Conservation (phyloP, 1,140 invertebrate species). For the Archivesica marissinica region DNA sequence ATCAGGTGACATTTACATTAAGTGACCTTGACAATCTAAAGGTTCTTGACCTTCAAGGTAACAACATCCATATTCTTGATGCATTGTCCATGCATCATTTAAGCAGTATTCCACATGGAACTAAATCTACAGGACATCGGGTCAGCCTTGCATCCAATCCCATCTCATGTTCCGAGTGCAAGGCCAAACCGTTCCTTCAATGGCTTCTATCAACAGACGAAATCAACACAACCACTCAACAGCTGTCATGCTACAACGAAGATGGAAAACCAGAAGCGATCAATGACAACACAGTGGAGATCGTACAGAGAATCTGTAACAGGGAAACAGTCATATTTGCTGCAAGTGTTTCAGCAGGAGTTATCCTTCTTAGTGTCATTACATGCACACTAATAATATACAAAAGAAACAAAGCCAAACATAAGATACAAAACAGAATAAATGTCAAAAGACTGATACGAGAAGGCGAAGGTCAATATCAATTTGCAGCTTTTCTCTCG, state of each 20-base stretch:
- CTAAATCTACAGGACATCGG: background rate
- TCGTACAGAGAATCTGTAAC: background rate
- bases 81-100: background rate
- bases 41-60: background rate
- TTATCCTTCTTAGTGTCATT: background rate
- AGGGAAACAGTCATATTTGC: background rate
- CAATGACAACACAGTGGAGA: background rate
- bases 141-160: background rate
- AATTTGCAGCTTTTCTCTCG: slow-evolving; percentile 14
- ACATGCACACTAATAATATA: background rate
- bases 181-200: background rate
- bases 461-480: background rate
- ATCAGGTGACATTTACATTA: background rate
- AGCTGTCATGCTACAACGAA: background rate
- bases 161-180: background rate
- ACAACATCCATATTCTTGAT: background rate
- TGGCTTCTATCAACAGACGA: background rate
- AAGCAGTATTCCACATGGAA: background rate
- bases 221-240: background rate
- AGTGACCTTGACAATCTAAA: background rate
- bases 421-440: background rate
- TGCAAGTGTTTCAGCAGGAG: background rate
- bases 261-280: background rate
- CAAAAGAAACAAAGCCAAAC: background rate
- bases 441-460: background rate